Evolutionary conservation across 2,888 invertebrate species (phyloP), one percentile per base, ranked within the genome.

Genomic region (Druceiella hillmani): DNA sequence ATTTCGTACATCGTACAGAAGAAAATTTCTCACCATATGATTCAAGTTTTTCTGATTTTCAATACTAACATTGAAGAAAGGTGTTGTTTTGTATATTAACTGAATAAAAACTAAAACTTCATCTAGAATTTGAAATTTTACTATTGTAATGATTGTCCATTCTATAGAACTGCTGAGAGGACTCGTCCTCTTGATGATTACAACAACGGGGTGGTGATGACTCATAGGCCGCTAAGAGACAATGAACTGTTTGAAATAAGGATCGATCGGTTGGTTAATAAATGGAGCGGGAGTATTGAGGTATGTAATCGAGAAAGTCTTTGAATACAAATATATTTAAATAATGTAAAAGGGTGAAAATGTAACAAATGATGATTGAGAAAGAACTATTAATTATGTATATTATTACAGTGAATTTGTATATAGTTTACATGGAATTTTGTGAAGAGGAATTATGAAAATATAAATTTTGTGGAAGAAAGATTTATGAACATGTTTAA

Each of bases 161-260:
- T 14, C 44, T 47, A 42, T 44, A 76, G 91, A 48, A 84, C 88
- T 3, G 93, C 93, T 0, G 90, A 93, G 58, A 75, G 95, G 41
- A 78, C 87, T 36, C 76, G 91, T 40, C 93, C 94, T 0, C 65
- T 89, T 4, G 93, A 93, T 55, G 94, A 95, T 61, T 95, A 94
- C 60, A 94, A 95, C 61, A 93, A 95, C 61, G 94, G 92, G 1
- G 92, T 95, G 2, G 91, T 94, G 2, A 91, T 95, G 88, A 94
- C 93, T 2, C 88, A 91, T 55, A 75, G 95, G 25, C 84, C 90
- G 0, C 66, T 97, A 3, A 74, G 78, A 43, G 90, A 92, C 57
- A 84, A 89, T 54, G 95, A 95, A 62, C 64, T 94, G 12, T 97
- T 95, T 62, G 94, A 95, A 78, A 93, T 95, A 56, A 78, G 91